These are phyloP conservation scores for Gibbula magus DNA, from an alignment of 2,888 invertebrate species.

Conservation along the genomic window DNA sequence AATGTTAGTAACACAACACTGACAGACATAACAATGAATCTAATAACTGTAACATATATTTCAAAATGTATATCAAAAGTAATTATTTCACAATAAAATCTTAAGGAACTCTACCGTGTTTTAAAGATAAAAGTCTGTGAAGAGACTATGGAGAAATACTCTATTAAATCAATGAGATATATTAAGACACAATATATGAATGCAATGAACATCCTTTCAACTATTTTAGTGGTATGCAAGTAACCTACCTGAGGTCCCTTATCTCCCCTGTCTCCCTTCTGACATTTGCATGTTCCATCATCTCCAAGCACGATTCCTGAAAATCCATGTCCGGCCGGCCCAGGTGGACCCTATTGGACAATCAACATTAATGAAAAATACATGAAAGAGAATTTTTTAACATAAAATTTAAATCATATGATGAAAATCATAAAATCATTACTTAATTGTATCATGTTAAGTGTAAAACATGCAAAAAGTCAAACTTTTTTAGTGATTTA, in stretches of 20 bases:
- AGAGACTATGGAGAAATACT: too few relatives aligned
- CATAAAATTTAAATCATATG: background rate
- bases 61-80: too few relatives aligned
- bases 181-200: too few relatives aligned
- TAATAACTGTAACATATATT: too few relatives aligned
- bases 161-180: too few relatives aligned
- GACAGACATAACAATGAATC: too few relatives aligned
- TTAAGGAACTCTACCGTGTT: too few relatives aligned
- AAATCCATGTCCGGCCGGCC: conserved; percentile 81
- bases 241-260: conserved; percentile 86
- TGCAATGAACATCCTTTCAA: too few relatives aligned
- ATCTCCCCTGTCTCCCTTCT: conserved; percentile 93
- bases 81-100: too few relatives aligned
- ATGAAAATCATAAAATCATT: background rate
- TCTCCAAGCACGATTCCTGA: conserved; percentile 65
- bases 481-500: background rate
- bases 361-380: background rate
- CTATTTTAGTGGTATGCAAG: background rate
- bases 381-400: background rate
- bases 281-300: conserved; percentile 76
- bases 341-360: conserved; percentile 78
- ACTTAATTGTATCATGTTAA: background rate
- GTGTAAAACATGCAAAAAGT: background rate
- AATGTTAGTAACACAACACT: too few relatives aligned
- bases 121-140: too few relatives aligned